phyloP scores from a whole-genome alignment of 2,113 vertebrate genomes.

The Oreochromis spilurus region DNA sequence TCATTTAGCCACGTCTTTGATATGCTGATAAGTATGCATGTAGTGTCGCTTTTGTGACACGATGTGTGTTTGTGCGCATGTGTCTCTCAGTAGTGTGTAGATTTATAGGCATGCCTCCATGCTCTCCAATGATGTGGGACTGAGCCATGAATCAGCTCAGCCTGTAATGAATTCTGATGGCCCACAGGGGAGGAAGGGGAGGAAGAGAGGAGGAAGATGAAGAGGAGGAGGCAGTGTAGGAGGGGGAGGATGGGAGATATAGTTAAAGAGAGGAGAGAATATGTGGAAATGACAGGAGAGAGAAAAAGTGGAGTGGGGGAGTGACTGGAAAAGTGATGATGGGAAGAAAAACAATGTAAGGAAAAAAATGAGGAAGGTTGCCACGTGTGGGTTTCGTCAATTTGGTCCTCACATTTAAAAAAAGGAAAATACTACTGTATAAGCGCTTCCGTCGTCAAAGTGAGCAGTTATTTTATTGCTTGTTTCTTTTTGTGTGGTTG shows the following conservation, averaged over 20 bases:
- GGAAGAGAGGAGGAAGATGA: background rate
- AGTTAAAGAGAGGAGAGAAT: background rate
- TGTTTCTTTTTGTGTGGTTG: fast-evolving
- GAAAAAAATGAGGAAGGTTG: background rate
- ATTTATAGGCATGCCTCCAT: conserved; percentile 43
- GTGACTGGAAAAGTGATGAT: background rate
- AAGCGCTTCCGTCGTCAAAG: background rate
- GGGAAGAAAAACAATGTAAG: background rate
- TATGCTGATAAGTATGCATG: background rate
- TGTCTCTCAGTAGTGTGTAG: background rate
- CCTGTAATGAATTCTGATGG: conserved; percentile 62
- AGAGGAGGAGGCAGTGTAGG: background rate
- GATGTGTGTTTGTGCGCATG: background rate
- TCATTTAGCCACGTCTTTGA: conserved; percentile 23
- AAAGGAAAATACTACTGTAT: background rate
- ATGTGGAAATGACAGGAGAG: background rate
- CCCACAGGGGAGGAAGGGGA: conserved; percentile 24
- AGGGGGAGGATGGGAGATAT: background rate
- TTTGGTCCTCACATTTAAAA: background rate
- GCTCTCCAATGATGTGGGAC: conserved; percentile 51
- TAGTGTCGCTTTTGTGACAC: background rate
- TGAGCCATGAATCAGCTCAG: conserved; percentile 61
- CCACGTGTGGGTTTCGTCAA: background rate
- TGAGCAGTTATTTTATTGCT: background rate
- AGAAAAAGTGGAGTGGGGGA: background rate